phyloP scores from a whole-genome alignment of 2,797 vertebrate genomes.

The Sardinella longiceps region DNA sequence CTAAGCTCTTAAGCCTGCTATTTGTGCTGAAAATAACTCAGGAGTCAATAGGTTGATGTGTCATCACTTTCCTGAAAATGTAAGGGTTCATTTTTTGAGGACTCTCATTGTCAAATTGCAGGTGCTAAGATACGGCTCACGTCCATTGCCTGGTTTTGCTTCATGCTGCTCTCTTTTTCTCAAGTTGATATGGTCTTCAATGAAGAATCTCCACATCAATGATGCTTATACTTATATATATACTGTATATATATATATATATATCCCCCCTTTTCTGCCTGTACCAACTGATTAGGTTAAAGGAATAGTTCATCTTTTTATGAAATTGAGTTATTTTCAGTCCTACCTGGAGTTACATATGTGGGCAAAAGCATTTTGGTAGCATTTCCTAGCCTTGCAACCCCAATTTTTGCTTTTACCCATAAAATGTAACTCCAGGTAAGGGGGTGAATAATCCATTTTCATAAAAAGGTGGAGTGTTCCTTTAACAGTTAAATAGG shows the following conservation, averaged over 20 bases:
- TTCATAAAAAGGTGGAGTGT: no score
- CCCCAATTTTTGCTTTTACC: no score
- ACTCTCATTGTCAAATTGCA: not conserved
- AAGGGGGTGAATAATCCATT: no score
- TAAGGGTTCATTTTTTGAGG: not conserved
- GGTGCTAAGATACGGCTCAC: not conserved
- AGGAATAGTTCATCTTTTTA: no score
- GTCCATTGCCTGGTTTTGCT: not conserved
- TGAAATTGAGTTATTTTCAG: no score
- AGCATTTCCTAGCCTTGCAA: no score
- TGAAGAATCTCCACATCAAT: not conserved
- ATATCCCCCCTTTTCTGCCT: not conserved
- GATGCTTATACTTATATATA: not conserved
- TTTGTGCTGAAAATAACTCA: not conserved
- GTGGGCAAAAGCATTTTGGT: no score
- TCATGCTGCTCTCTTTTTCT: not conserved
- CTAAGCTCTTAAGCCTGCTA: constrained; percentile 21
- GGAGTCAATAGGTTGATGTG: constrained; percentile 8
- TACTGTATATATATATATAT: not conserved
- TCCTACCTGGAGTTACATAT: no score
- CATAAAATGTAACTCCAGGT: no score
- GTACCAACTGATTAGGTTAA: not conserved
- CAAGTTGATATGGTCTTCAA: not conserved
- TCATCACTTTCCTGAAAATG: not conserved
- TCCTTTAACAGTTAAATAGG: not conserved